A percentile compares a stretch with the other conserved stretches of the same genome.
Conservation (phyloP, 2,888 invertebrate genomes). For the Philereme transversata region DNA sequence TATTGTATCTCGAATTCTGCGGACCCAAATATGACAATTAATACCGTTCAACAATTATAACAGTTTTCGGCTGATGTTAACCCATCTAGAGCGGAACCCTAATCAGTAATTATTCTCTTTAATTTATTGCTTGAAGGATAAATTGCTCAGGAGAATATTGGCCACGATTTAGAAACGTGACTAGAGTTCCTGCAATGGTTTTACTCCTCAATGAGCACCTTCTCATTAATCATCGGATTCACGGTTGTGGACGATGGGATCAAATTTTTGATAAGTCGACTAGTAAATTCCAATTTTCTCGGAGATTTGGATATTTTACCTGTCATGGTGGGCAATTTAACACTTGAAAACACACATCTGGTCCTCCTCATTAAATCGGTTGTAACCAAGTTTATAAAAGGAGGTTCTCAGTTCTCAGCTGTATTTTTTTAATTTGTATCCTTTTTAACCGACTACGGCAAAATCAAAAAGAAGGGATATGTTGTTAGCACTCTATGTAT, state of each 20-base stretch:
- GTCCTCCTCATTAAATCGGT: not conserved
- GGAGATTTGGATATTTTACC: slow-evolving; percentile 1
- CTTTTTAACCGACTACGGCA: too few relatives aligned
- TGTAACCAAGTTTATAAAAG: too few relatives aligned
- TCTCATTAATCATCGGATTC: slow-evolving; percentile 12
- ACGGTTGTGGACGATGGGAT: slow-evolving; percentile 1
- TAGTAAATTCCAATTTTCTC: slow-evolving; percentile 14
- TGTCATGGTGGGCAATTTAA: not conserved
- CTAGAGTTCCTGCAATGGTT: slow-evolving; percentile 7
- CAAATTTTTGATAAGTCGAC: slow-evolving; percentile 9
- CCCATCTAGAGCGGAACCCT: not conserved
- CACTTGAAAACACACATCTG: not conserved
- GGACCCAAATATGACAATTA: slow-evolving; percentile 4
- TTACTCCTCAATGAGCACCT: slow-evolving; percentile 13
- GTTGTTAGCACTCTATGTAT: too few relatives aligned
- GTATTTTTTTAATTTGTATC: too few relatives aligned
- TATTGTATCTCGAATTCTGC: not conserved
- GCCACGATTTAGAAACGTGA: slow-evolving; percentile 19
- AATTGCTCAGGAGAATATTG: slow-evolving; percentile 21
- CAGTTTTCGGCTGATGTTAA: slow-evolving; percentile 8
- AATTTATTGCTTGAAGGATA: slow-evolving; percentile 25
- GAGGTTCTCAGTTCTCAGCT: too few relatives aligned
- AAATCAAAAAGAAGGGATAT: too few relatives aligned
- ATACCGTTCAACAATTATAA: not conserved
- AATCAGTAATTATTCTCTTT: slow-evolving; percentile 17